Base-by-base conservation (phyloP, 2,888 invertebrate genomes). In the Dryocosmus kuriphilus region DNA sequence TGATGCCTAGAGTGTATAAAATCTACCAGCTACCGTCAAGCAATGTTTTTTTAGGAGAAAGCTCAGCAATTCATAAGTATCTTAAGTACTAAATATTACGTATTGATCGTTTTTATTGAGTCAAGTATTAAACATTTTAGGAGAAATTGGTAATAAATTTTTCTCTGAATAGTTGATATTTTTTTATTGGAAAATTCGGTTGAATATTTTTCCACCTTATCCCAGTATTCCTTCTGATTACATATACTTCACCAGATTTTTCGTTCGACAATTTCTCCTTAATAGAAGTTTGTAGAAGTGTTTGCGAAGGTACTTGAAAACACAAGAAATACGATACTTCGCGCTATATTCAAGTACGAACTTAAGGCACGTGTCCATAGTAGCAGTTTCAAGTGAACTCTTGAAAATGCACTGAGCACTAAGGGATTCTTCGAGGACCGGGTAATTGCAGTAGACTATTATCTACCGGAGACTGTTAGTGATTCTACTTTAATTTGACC, bases 321-420 rank as follows among this genome's bases (percentile, higher is more conserved):
- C 19, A 19, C 19, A 19, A 19, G 19, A 19, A 46, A 19, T 19
- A n/a, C 46, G 19, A 46, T 51, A n/a, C 51, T n/a, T n/a, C n/a
- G 51, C 8, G 51, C 8, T n/a, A n/a, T 51, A 51, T 51, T 51
- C n/a, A 51, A 51, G 51, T n/a, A 51, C 51, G 51, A n/a, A n/a
- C n/a, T 51, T 6, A 51, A 51, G 51, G 51, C n/a, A 51, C 51
- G n/a, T n/a, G 51, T 51, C n/a, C n/a, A n/a, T n/a, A 51, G n/a
- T n/a, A 51, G 8, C 51, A 51, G 51, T 51, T 51, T 51, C 51
- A n/a, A 51, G n/a, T n/a, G 51, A 51, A 51, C 51, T 51, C 51
- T 51, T 51, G 19, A 51, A 51, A 51, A 51, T n/a, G 51, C 51
- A 51, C n/a, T n/a, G 51, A 51, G 8, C 51, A n/a, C 51, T n/a